Evolutionary conservation across 2,797 vertebrate genomes (phyloP).

Genomic region (Taeniopygia guttata): DNA sequence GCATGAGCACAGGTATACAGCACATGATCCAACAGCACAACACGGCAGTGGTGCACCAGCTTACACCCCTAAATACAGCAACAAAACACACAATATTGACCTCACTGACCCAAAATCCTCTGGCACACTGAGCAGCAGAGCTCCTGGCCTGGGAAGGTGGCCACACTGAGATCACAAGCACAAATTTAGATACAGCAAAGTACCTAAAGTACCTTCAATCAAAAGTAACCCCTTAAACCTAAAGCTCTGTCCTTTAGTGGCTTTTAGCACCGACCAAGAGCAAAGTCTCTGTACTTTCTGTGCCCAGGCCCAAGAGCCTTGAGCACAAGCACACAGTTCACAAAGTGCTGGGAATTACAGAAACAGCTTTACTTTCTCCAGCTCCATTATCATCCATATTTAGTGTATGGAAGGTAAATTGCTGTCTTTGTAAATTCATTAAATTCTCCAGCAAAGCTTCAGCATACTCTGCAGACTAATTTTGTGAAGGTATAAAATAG

Average conservation of each 20-base stretch:
- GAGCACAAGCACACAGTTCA: background rate
- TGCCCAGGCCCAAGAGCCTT: background rate
- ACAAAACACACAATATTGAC: background rate
- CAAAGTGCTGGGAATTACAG: background rate
- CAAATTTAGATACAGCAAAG: background rate
- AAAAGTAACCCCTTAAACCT: rapidly evolving
- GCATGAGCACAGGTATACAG: rapidly evolving
- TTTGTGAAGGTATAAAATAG: background rate
- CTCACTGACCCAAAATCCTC: background rate
- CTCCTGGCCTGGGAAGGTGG: background rate
- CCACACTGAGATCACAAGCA: background rate
- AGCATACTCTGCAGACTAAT: rapidly evolving
- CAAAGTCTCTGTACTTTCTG: background rate
- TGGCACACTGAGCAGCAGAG: background rate
- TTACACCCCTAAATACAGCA: background rate
- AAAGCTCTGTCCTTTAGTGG: background rate
- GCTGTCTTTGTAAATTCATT: background rate
- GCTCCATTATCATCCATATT: background rate
- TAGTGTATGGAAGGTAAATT: background rate
- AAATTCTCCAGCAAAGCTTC: background rate
- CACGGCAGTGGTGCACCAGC: background rate
- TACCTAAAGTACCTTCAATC: background rate
- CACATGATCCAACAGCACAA: background rate
- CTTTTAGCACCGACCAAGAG: background rate
- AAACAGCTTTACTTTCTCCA: background rate